Evolutionary conservation across 2,888 invertebrate genomes (phyloP).

Genomic region (Macrophya alboannulata): DNA sequence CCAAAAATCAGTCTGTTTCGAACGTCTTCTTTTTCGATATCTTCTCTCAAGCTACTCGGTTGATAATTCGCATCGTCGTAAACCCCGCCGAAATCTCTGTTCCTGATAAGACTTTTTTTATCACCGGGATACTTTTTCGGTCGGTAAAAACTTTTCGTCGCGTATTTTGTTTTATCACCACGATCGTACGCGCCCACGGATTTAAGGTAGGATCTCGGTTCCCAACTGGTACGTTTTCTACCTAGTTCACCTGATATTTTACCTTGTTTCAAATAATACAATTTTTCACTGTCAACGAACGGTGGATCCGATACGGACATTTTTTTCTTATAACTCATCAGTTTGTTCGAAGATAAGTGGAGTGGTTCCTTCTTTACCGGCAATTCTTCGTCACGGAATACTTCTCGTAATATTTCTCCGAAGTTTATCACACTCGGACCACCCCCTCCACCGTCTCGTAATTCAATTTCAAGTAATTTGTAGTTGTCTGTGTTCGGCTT

Average conservation of each 20-base stretch:
- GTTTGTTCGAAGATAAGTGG: background rate
- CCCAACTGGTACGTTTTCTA: conserved; percentile 40
- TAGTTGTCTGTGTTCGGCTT: conserved; percentile 68
- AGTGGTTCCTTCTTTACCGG: conserved; percentile 1
- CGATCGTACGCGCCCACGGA: conserved; percentile 8
- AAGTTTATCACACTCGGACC: background rate
- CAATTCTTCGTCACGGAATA: conserved; percentile 18
- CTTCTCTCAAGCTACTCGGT: conserved; percentile 20
- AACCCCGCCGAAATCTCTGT: background rate
- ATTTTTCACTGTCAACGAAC: conserved; percentile 64
- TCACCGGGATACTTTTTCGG: conserved; percentile 47
- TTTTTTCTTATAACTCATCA: conserved; percentile 1
- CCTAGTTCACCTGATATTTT: conserved; percentile 58
- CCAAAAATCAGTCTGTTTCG: conserved; percentile 41
- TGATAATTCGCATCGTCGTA: conserved; percentile 39
- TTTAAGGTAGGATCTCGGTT: conserved; percentile 42
- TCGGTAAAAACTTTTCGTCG: conserved; percentile 40
- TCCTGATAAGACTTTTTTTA: background rate
- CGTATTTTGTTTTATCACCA: conserved; percentile 14
- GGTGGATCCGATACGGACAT: background rate
- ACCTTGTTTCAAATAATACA: conserved; percentile 74
- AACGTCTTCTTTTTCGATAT: conserved; percentile 57
- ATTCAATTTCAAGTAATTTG: conserved; percentile 74
- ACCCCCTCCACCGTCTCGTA: conserved; percentile 62
- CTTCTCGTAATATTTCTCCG: conserved; percentile 45